Base-by-base conservation (phyloP, 2,888 invertebrate species). In the Diarsia dahlii region DNA sequence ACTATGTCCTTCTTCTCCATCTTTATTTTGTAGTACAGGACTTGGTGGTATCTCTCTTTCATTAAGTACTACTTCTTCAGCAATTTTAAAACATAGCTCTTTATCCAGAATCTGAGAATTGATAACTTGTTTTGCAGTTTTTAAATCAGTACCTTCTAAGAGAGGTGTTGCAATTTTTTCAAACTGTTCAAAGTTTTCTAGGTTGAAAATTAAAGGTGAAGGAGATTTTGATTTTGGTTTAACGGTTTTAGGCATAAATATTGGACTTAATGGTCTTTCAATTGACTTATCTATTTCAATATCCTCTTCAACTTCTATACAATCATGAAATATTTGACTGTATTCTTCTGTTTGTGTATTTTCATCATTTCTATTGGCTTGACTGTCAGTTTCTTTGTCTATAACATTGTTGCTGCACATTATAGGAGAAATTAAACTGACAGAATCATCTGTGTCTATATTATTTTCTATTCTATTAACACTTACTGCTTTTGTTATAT, bases 121-220 rank as follows among this genome's bases (percentile, higher is more conserved):
- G 1, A 95, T 93, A 8, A 94, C 75, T 80, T 87, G 84, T 86
- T 92, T 95, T 13, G 89, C 92, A 50, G 83, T 87, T 68, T 91
- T 82, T 6, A 92, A 71, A 80, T 95, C 90, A 50, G 71, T 28
- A 78, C 88, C 82, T 58, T 91, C 87, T 84, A 96, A 72, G 0
- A 95, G 65, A 20, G 94, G 92, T 69, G 90, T 71, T 2, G 93
- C 94, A 46, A 94, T 76, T 62, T 87, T 90, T 89, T 95, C 96
- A 86, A 96, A 96, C 52, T 90, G 91, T 81, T 96, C 96, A 91
- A 96, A 96, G 18, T 85, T 80, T 54, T 94, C 92, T 39, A 96
- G 82, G 56, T 91, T 87, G 56, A 88, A 93, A 34, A 94, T 89
- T 79, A 95, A 84, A 45, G 92, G 92, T 1, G 89, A 82, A 71